Evolutionary conservation across 2,797 vertebrate genomes (phyloP).

Genomic region (Enteromius viviparus): DNA sequence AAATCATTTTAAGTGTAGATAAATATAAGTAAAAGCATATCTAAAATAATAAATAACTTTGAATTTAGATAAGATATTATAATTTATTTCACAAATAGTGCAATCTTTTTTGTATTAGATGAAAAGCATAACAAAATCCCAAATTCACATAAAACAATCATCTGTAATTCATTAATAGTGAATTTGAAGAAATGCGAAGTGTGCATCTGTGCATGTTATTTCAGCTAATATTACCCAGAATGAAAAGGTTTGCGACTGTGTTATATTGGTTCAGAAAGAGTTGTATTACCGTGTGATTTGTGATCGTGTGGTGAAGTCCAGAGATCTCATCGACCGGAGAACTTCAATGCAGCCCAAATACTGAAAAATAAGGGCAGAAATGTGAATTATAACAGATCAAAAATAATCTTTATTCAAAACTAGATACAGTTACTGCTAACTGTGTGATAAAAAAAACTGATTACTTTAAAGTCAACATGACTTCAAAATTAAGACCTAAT

Average conservation of each 20-base stretch:
- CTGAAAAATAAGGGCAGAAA: slow-evolving; percentile 77
- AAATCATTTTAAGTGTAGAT: neutral
- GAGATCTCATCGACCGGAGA: slow-evolving; percentile 95
- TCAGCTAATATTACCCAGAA: too few species aligned
- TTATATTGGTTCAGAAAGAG: neutral
- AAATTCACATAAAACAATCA: neutral
- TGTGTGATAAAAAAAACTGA: neutral
- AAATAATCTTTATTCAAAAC: neutral
- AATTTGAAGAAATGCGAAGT: neutral
- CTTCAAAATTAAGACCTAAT: neutral
- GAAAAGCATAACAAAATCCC: neutral
- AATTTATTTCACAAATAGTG: neutral
- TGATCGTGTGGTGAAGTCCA: slow-evolving; percentile 96
- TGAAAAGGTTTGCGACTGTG: slow-evolving; percentile 34
- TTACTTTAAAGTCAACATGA: neutral
- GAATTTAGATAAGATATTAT: neutral
- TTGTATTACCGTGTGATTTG: slow-evolving; percentile 92
- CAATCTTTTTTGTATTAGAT: neutral
- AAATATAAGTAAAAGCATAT: neutral
- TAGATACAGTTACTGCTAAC: neutral
- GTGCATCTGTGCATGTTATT: neutral
- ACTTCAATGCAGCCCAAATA: slow-evolving; percentile 98
- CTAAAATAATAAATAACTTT: neutral
- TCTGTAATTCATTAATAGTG: neutral
- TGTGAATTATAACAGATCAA: slow-evolving; percentile 5